Evolutionary conservation across 2,113 vertebrate species (phyloP), one percentile per base, ranked within the genome.

Genomic region (Phalacrocorax carbo): DNA sequence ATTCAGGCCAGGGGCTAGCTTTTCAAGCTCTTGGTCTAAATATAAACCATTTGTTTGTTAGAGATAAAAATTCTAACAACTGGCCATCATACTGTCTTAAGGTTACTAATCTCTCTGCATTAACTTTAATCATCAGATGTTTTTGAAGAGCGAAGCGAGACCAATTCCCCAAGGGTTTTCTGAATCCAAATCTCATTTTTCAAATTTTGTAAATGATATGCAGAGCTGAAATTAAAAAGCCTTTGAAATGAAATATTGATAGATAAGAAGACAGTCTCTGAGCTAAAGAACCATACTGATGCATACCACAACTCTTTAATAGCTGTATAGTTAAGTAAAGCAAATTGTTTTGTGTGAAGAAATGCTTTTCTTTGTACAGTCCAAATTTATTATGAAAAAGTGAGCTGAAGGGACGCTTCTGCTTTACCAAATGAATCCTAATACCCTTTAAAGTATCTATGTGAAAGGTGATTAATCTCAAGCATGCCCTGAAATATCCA

Each of bases 211-310:
- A 98, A 96, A 87, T 95, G 42, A 86, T 94, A 92, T 94, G 94
- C 93, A 96, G 79, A 97, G 94, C 92, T 97, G 72, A 76, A 94
- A 89, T 94, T 95, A 95, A 96, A 96, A 96, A 97, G 78, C 91
- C 96, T 98, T 98, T 98, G 97, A 98, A 98, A 98, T 97, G 80
- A 92, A 94, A 94, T 91, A 90, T 85, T 97, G 94, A 86, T 94
- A 95, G 93, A 96, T 95, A 96, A 93, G 84, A 90, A 83, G 93
- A 91, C 61, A 36, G 68, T 94, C 91, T 73, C 54, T 94, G 66
- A 93, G 94, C 84, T 88, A 46, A 96, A 90, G 81, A 96, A 78
- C 46, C 0, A 0, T 65, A 80, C 54, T 19, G 44, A 73, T 1
- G 3, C 61, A 83, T 69, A 80, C 72, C 70, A 46, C 60, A 68